A percentile compares a stretch with the other conserved stretches of the same genome.
These are phyloP conservation scores for Tuta absoluta DNA, from an alignment of 2,888 invertebrate genomes.

Conservation along the genomic window DNA sequence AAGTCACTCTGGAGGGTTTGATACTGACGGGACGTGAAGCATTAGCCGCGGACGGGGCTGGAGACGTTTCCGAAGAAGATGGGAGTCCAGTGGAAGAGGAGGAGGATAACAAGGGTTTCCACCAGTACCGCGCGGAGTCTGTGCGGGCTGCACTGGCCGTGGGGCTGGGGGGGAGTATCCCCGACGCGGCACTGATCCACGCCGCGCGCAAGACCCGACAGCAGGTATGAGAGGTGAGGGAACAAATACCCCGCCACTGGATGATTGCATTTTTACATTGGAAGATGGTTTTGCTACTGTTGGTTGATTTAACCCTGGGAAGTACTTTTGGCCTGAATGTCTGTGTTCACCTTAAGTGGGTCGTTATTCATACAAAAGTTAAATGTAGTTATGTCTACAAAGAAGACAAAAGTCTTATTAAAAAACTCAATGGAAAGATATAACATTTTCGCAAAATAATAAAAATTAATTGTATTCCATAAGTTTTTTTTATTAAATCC, in stretches of 20 bases:
- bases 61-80: conserved; percentile 83
- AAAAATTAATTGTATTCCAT: too few species aligned
- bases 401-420: too few species aligned
- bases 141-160: conserved; percentile 88
- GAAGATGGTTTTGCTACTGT: not conserved
- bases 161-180: conserved; percentile 90
- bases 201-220: conserved; percentile 97
- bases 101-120: conserved; percentile 71
- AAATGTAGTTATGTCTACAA: too few species aligned
- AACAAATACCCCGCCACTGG: conserved; percentile 54
- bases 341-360: too few species aligned
- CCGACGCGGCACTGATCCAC: conserved; percentile 98
- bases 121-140: conserved; percentile 82
- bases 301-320: too few species aligned
- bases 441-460: too few species aligned
- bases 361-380: too few species aligned
- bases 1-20: conserved; percentile 75
- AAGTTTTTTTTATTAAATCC: too few species aligned
- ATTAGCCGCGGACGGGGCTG: conserved; percentile 88
- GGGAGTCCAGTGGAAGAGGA: conserved; percentile 66
- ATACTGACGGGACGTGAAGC: conserved; percentile 92
- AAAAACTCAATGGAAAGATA: too few species aligned
- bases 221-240: conserved; percentile 91
- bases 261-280: not conserved
- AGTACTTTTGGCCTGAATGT: too few species aligned